Base-by-base conservation (phyloP, 2,888 invertebrate species). In the Drosophila acutilabella region DNA sequence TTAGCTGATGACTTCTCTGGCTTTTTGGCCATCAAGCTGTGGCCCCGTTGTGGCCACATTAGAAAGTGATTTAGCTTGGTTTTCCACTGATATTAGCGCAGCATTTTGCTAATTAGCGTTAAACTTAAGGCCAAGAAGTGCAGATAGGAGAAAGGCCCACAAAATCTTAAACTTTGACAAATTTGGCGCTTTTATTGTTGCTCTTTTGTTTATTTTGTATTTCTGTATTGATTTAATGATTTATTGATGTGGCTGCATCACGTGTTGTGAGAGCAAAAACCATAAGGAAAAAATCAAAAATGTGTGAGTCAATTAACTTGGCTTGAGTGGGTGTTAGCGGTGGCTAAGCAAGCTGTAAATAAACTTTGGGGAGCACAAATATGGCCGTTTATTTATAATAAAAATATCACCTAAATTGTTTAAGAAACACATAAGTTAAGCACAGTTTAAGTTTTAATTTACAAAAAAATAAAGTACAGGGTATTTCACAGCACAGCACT, bases 51-150 rank as follows among this genome's bases (percentile, higher is more conserved):
- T 58, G 47, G 62, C 56, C 69, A 70, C 70, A 81, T 84, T 89
- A 81, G 88, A 83, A 83, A 83, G 83, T 89, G 88, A 78, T 62
- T 67, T 62, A 40, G 40, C 14, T 53, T 64, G 38, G 30, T 51
- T 51, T 71, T 44, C 14, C 44, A 41, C 18, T 51, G 50, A 23
- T 57, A 57, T 56, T 78, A 64, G 71, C 64, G 67, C 79, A 74
- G 44, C 47, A 59, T 72, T 73, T 81, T 64, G 52, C 68, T 68
- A 82, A 82, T 86, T 77, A 82, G 77, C 38, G 23, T 38, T 57
- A 47, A 44, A 42, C 33, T 56, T 14, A 14, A 7, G 7, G 20
- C 33, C 3, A 20, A 18, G 33, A 44, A 47, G 47, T 18, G 33
- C 36, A 23, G 2, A 23, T 16, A 30, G 47, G 33, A 41, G 47